phyloP scores from a whole-genome alignment of 2,113 vertebrate species.

The Nibea albiflora region DNA sequence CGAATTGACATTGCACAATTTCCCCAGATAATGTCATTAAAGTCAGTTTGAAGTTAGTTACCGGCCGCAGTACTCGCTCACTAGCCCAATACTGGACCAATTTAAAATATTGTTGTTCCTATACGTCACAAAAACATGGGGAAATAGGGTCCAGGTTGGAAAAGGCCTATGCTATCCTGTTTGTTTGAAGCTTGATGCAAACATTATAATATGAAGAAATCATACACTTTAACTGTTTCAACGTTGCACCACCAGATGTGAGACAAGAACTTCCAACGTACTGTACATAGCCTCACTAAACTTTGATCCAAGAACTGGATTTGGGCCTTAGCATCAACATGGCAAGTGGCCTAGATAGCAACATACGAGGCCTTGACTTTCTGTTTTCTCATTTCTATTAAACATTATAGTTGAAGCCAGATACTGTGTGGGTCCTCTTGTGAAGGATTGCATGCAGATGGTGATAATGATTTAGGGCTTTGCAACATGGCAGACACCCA shows the following conservation, averaged over 20 bases:
- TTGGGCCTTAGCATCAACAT: constrained; percentile 4
- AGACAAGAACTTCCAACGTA: constrained; percentile 1
- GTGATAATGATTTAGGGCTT: constrained; percentile 51
- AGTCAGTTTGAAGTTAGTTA: too few relatives aligned
- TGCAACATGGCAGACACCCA: constrained; percentile 32
- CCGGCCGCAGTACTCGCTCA: too few relatives aligned
- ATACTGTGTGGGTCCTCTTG: constrained; percentile 33
- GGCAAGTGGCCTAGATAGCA: constrained; percentile 27
- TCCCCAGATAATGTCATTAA: too few relatives aligned
- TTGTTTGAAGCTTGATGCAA: not conserved
- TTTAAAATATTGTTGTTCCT: too few relatives aligned
- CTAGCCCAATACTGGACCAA: too few relatives aligned
- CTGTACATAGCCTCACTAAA: not conserved
- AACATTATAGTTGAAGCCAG: constrained; percentile 40
- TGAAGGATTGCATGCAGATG: constrained; percentile 62
- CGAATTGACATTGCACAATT: too few relatives aligned
- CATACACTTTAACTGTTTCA: not conserved
- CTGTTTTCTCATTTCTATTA: constrained; percentile 33
- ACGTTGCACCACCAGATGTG: constrained; percentile 22
- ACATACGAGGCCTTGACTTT: constrained; percentile 4
- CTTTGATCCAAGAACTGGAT: not conserved
- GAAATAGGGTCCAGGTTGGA: too few relatives aligned
- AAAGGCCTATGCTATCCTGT: too few relatives aligned
- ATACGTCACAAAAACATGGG: too few relatives aligned
- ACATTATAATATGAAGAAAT: constrained; percentile 18